Evolutionary conservation across 1,140 invertebrate genomes (phyloP), one percentile per base, ranked within the genome.

Genomic region (Gonioctena quinquepunctata): DNA sequence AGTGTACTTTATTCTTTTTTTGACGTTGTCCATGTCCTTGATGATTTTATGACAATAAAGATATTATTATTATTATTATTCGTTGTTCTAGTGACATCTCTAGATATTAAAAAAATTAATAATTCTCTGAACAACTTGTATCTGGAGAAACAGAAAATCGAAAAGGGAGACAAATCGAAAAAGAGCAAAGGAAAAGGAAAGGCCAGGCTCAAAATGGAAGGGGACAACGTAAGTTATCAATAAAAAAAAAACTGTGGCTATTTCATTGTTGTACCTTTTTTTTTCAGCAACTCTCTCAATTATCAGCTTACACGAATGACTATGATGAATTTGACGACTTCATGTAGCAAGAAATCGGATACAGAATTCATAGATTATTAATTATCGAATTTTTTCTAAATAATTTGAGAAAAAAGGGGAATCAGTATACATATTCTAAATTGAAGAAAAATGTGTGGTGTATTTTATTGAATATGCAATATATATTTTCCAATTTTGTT

Each of bases 61-160:
- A n/a, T n/a, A n/a, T n/a, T n/a, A n/a, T n/a, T n/a, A n/a, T n/a
- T n/a, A n/a, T 54, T 59, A 62, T 28, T 2, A 63, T 62, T 19
- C 13, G 50, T 74, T 64, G 68, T 75, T 87, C 28, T 81, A 93
- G 92, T 95, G 83, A 83, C 87, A 66, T 89, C 91, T 11, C 82
- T 84, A 68, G 88, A 92, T 76, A 88, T 95, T 73, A 94, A 93
- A 76, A 94, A 93, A 86, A 88, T 95, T 76, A 94, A 94, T 84
- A 89, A 89, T 73, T 88, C 87, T 64, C 83, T 95, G 72, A 93
- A 94, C 82, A 92, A 90, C 82, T 83, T 95, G 70, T 89, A 91
- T 74, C 88, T 91, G 72, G 94, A 95, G 81, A 95, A 95, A 83
- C 85, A 90, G 67, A 95, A 94, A 84, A 83, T 92, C 22, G 90